Base-by-base conservation (phyloP, 2,888 invertebrate genomes). In the Danaus chrysippus region DNA sequence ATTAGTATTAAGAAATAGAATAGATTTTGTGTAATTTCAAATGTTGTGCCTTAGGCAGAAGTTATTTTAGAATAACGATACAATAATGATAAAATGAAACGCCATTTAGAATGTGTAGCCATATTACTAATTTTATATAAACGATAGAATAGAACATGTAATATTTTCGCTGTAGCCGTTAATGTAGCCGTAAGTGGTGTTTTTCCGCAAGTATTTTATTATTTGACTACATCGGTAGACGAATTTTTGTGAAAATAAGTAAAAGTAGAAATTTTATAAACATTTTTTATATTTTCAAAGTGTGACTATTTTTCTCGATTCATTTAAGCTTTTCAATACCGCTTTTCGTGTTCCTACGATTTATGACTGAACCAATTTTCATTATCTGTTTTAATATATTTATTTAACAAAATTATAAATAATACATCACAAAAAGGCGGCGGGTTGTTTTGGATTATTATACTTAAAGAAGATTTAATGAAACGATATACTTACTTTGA, bases 361-460 rank as follows among this genome's bases (percentile, higher is more conserved):
- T 81, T 81, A 82, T 91, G 90, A 82, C 89, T 91, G 90, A 89
- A 89, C 89, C 88, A 64, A 42, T 34, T 19, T 46, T 10, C n/a
- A 10, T 17, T 17, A 49, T 49, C 11, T 17, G 17, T 15, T 17
- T 17, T 10, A 49, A 17, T 17, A 17, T n/a, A 49, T 49, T 49
- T 49, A 46, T 49, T 49, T 17, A 10, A 49, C 8, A 49, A 17
- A 49, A 17, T n/a, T 43, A 11, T n/a, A 43, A 43, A 49, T 49
- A 3, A 49, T 15, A 49, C 49, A 15, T 49, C 49, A 49, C 52
- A 11, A 23, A 11, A 53, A 52, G 0, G 10, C 46, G 53, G 54
- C 10, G 10, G 15, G 46, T 59, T 58, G 58, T 15, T 34, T 53
- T 56, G 55, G 52, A 62, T 53, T 17, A 62, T 59, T 17, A 62